Conservation (phyloP, 2,797 vertebrate species). For the Meda fulgida region DNA sequence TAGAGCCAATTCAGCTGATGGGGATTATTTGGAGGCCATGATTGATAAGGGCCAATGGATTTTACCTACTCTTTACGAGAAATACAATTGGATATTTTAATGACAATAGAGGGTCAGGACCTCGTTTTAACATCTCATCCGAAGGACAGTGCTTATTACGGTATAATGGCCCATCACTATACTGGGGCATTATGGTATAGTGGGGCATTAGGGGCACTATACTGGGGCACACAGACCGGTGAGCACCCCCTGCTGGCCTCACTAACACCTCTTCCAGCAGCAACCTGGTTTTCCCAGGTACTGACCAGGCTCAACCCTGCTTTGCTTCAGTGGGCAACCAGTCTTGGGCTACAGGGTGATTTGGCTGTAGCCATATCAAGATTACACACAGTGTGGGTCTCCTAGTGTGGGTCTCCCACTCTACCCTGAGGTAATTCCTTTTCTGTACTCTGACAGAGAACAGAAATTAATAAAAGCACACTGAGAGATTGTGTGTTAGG, state of each 20-base stretch:
- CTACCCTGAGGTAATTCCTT: background rate
- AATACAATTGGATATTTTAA: background rate
- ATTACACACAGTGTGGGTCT: constrained; percentile 17
- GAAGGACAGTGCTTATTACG: too few relatives aligned
- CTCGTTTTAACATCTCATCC: too few relatives aligned
- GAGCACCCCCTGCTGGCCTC: background rate
- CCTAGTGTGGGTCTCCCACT: too few relatives aligned
- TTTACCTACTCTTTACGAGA: too few relatives aligned
- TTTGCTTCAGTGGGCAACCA: background rate
- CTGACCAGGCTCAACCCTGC: background rate
- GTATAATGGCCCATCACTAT: too few relatives aligned
- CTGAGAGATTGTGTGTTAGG: background rate
- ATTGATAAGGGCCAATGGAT: too few relatives aligned
- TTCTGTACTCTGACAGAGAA: background rate
- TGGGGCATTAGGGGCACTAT: too few relatives aligned
- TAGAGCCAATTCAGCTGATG: too few relatives aligned
- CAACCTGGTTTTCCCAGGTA: background rate
- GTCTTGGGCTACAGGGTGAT: background rate
- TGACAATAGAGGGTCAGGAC: too few relatives aligned
- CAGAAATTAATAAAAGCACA: background rate
- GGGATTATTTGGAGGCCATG: too few relatives aligned
- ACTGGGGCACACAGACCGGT: too few relatives aligned
- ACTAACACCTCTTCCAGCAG: background rate
- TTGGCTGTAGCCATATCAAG: background rate
- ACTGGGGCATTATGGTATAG: too few relatives aligned